Evolutionary conservation across 1,140 invertebrate species (phyloP), one percentile per base, ranked within the genome.

Genomic region (Leptoteleia sp.): DNA sequence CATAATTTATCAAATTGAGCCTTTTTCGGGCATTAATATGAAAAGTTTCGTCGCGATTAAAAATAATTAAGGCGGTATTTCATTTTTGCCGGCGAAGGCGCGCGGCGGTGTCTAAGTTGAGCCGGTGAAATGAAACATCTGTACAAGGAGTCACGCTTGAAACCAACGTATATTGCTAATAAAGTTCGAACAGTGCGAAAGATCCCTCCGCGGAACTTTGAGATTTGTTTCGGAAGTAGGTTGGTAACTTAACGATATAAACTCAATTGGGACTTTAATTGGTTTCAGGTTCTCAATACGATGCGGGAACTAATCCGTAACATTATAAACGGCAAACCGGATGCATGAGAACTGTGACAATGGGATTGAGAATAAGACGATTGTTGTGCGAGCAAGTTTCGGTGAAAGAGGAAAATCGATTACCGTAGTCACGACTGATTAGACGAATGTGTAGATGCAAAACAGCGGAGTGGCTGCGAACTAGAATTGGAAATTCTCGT

Each of bases 391-490:
- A 48, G 11, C 31, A 76, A 62, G 38, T 76, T 76, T 65, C n/a
- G 17, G 6, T 40, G 48, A 68, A 57, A 55, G 43, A 33, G 38
- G 40, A 52, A 59, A 76, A 76, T 76, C 48, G 62, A 76, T 76
- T 68, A 62, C 25, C 38, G 17, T 43, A 43, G 62, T 61, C 55
- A 47, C 31, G 50, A 43, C 62, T 76, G 72, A 76, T 68, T 76
- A 76, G 62, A 76, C 55, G 72, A 76, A 76, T 68, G 29, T 59
- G 43, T 50, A 62, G 55, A 68, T 61, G 62, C 47, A 68, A 62
- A 62, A 47, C 62, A 47, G 19, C 35, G 8, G 15, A 55, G 40
- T 37, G 40, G 55, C 47, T 45, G 38, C 38, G 25, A 76, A 54
- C 62, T 54, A 40, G 33, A 68, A 55, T 47, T 68, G 55, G 54